Base-by-base conservation (phyloP, 2,113 vertebrate species). In the Crypturellus undulatus region DNA sequence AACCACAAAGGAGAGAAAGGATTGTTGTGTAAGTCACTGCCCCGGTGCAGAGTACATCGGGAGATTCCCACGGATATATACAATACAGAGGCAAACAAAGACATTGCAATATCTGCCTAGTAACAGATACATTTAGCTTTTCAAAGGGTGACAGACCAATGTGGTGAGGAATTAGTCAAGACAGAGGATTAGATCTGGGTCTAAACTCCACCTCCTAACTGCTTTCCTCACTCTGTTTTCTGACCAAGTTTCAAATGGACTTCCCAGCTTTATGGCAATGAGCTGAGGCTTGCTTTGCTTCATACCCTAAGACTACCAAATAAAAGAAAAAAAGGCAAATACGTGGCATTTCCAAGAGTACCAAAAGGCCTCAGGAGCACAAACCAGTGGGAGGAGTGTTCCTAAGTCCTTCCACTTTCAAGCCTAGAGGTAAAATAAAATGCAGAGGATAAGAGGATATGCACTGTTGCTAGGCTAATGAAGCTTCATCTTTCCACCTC, bases 61-160 rank as follows among this genome's bases (percentile, higher is more conserved):
- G 90, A 95, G 90, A 96, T 95, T 90, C 92, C 83, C 82, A 94
- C 1, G 1, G 49, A 94, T 78, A 76, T 40, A 76, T 36, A 81
- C 72, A 96, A 93, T 88, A 76, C 47, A 88, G 90, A 86, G 92
- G 62, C 59, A 87, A 96, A 95, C 47, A 94, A 90, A 87, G 73
- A 69, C 52, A 84, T 79, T 30, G 52, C 94, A 58, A 87, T 86
- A 94, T 75, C 85, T 94, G 72, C 47, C 58, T 43, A 25, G 79
- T 64, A 71, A 88, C 94, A 90, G 43, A 95, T 80, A 75, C 4
- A 75, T 80, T 47, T 71, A 83, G 14, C 45, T 90, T 83, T 92
- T 83, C 84, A 89, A 89, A 92, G 36, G 40, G 19, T 68, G 19
- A 36, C 64, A 70, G 78, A 67, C 14, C 38, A 78, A 80, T 67